Evolutionary conservation across 2,113 vertebrate genomes (phyloP), one percentile per base, ranked within the genome.

Genomic region (Tenebrosternarchus preto): DNA sequence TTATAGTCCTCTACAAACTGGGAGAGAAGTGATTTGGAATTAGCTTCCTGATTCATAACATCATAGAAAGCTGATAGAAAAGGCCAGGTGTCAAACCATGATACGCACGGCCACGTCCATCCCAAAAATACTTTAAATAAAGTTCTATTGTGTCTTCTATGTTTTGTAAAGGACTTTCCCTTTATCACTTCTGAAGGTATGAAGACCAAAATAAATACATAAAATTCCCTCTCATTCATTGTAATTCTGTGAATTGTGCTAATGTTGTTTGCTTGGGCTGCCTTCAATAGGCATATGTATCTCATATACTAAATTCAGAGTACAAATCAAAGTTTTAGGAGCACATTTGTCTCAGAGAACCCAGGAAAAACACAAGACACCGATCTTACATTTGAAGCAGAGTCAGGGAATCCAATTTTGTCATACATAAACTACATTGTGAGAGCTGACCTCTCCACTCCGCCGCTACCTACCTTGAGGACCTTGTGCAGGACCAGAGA

Each of bases 1-100:
- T 99, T 97, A 76, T 99, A 99, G 89, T 99, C 98, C 92, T 99
- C 98, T 80, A 99, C 97, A 80, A 99, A 99, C 98, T 99, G 86
- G 57, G 17, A 12, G 22, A 31, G 36, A 36, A 25, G 16, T 7
- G 8, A 43, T 66, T 2, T 24, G 4, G 63, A 5, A 15, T 31
- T 1, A 57, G 31, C 1, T 31, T 46, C 25, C 17, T 46, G 22
- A 27, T 9, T 50, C 43, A 15, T 12, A 50, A 50, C 8, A 15
- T 12, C 43, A 50, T 50, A 12, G 8, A 12, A 2, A 50, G 12
- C 15, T 50, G 43, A 50, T 15, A 50, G 43, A 50, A 50, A 50
- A 50, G 43, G 8, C 9, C 43, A 50, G 43, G 5, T n/a, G n/a
- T 36, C 19, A 36, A 12, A 22, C 19, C 31, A 39, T 73, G 20